phyloP scores from a whole-genome alignment of 2,888 invertebrate species.

The Dynastes maya region DNA sequence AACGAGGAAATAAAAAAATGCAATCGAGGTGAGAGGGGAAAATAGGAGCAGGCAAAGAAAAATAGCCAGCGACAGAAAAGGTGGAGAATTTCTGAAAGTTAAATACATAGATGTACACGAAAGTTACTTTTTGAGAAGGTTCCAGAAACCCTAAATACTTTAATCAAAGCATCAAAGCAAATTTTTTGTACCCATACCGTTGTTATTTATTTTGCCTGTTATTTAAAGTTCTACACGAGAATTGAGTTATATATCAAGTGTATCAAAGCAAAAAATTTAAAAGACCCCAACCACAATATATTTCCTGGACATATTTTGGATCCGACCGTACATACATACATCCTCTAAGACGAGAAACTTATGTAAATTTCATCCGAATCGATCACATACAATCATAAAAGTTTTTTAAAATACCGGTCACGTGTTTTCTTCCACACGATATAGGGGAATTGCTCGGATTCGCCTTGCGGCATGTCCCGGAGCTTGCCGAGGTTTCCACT shows the following conservation, averaged over 20 bases:
- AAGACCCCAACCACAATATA: neutral
- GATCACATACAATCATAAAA: conserved; percentile 40
- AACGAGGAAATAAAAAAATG: no score
- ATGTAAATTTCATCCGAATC: conserved; percentile 38
- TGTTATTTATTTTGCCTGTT: no score
- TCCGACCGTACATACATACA: neutral
- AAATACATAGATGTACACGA: no score
- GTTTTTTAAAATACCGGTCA: conserved; percentile 38
- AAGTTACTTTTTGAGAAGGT: no score
- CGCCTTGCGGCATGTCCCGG: conserved; percentile 8
- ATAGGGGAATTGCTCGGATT: conserved; percentile 15
- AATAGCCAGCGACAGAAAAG: no score
- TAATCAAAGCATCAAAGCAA: no score
- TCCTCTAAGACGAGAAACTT: conserved; percentile 11
- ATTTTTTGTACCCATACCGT: no score
- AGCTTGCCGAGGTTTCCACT: neutral
- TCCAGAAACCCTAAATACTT: no score
- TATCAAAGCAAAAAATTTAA: conserved; percentile 1
- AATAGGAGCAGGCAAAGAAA: no score
- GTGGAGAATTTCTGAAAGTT: no score
- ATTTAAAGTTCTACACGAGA: no score
- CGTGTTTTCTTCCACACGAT: conserved; percentile 24
- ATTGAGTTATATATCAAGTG: neutral
- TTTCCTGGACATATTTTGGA: neutral
- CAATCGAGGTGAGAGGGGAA: no score